Conservation (phyloP, 2,888 invertebrate species). For the Geotrupes spiniger region DNA sequence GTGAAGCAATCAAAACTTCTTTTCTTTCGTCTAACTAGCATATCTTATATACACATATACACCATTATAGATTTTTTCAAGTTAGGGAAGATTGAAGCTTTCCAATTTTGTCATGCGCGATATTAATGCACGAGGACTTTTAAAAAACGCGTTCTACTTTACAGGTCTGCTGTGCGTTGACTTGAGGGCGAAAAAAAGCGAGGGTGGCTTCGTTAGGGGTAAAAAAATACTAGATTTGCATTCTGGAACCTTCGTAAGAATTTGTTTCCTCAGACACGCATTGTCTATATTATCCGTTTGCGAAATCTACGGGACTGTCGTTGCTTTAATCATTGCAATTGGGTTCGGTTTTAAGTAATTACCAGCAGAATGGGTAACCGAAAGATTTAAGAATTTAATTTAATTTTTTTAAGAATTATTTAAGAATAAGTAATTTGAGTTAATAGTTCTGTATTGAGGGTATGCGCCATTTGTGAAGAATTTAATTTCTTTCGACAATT, state of each 20-base stretch:
- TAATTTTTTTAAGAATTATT: too few relatives aligned
- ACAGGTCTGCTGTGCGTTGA: constrained; percentile 44
- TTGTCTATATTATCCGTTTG: constrained; percentile 16
- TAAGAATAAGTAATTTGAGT: too few relatives aligned
- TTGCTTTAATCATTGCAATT: too few relatives aligned
- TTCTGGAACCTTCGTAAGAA: constrained; percentile 46
- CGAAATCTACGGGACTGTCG: too few relatives aligned
- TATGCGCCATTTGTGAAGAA: too few relatives aligned
- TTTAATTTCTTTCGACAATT: too few relatives aligned
- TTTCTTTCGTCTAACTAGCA: constrained; percentile 51
- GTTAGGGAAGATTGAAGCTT: constrained; percentile 48
- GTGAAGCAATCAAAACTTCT: constrained; percentile 50
- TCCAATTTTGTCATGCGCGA: constrained; percentile 37
- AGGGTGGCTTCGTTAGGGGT: constrained; percentile 52
- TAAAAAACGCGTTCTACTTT: constrained; percentile 30
- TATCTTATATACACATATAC: constrained; percentile 52
- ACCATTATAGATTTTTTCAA: constrained; percentile 52
- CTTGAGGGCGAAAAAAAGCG: constrained; percentile 52
- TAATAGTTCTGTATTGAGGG: too few relatives aligned
- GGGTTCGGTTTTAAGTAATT: too few relatives aligned
- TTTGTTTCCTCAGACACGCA: constrained; percentile 25
- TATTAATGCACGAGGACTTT: constrained; percentile 35
- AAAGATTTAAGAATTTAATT: too few relatives aligned
- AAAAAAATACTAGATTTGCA: constrained; percentile 52
- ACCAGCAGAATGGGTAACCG: too few relatives aligned